Conservation (phyloP, 2,113 vertebrate species). For the Thamnaconus septentrionalis region DNA sequence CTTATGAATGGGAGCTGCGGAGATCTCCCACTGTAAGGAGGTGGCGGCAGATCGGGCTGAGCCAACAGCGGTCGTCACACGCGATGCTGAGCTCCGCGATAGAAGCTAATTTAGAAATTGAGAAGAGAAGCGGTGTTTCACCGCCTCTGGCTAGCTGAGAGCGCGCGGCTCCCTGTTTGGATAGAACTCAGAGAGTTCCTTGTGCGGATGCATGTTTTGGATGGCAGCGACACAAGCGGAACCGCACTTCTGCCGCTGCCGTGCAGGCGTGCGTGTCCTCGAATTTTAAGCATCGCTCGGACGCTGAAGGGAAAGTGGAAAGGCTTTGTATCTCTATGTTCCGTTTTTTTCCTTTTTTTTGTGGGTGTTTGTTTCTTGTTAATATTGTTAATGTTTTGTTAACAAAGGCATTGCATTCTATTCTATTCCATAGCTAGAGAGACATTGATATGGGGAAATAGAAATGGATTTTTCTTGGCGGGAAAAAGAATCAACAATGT, state of each 20-base stretch:
- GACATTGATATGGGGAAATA: not conserved
- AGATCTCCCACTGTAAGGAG: constrained; percentile 20
- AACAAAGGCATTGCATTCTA: not conserved
- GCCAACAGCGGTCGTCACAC: constrained; percentile 28
- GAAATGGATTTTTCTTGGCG: not conserved
- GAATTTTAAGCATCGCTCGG: constrained; percentile 61
- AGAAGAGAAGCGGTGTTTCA: constrained; percentile 67
- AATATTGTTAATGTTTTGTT: too few relatives aligned
- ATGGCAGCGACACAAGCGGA: constrained; percentile 58
- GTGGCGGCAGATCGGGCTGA: constrained; percentile 10
- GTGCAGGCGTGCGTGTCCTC: constrained; percentile 58
- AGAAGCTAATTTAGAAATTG: constrained; percentile 55
- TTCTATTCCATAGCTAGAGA: not conserved
- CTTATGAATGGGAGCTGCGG: too few relatives aligned
- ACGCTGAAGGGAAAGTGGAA: constrained; percentile 37
- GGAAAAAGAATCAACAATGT: too few relatives aligned
- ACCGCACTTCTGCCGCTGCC: constrained; percentile 46
- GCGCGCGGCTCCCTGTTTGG: constrained; percentile 42
- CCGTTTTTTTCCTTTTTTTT: constrained; percentile 64
- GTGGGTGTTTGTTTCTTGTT: constrained; percentile 61
- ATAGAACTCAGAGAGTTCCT: constrained; percentile 56
- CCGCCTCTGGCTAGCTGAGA: constrained; percentile 15
- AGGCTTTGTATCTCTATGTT: constrained; percentile 15
- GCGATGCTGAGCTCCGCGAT: constrained; percentile 40
- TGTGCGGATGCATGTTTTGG: constrained; percentile 63